These are phyloP conservation scores for Henricia sp. DNA, from an alignment of 53 echinoderm and acorn worm species.

Conservation along the genomic window DNA sequence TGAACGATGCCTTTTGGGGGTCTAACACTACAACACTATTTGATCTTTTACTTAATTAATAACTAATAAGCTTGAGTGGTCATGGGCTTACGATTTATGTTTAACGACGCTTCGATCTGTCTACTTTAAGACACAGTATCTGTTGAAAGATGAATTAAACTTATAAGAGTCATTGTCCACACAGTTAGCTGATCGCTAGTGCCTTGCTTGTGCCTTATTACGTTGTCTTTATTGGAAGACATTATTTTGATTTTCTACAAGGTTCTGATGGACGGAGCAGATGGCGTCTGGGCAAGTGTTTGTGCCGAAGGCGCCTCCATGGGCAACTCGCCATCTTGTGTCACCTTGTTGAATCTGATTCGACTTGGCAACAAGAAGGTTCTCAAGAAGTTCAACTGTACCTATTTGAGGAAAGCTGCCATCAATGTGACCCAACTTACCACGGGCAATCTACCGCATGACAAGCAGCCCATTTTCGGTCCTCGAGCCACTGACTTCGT, in stretches of 20 bases:
- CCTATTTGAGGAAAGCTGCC: slow-evolving; percentile 51
- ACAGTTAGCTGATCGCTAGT: no score
- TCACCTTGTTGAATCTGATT: slow-evolving; percentile 37
- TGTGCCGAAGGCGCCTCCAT: slow-evolving; percentile 38
- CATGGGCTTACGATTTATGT: background rate
- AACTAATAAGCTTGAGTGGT: background rate
- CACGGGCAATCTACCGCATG: slow-evolving; percentile 35
- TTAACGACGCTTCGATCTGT: background rate
- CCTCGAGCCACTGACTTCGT: slow-evolving; percentile 56
- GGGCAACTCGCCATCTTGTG: slow-evolving; percentile 35
- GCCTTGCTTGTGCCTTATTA: no score
- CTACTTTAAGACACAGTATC: background rate
- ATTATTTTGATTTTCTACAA: background rate
- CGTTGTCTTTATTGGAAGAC: background rate
- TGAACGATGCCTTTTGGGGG: background rate
- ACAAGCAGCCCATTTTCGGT: slow-evolving; percentile 61
- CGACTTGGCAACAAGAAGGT: slow-evolving; percentile 50
- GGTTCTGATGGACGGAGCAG: slow-evolving; percentile 38
- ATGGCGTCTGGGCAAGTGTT: slow-evolving; percentile 51
- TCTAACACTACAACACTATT: background rate
- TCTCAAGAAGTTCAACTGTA: slow-evolving; percentile 50
- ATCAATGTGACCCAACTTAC: slow-evolving; percentile 61
- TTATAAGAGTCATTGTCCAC: background rate
- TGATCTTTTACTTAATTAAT: background rate
- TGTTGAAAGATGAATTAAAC: background rate